Conservation (phyloP, 30 jellyfish, hydroid and myxozoan species). For the Nemopilema nomurai region DNA sequence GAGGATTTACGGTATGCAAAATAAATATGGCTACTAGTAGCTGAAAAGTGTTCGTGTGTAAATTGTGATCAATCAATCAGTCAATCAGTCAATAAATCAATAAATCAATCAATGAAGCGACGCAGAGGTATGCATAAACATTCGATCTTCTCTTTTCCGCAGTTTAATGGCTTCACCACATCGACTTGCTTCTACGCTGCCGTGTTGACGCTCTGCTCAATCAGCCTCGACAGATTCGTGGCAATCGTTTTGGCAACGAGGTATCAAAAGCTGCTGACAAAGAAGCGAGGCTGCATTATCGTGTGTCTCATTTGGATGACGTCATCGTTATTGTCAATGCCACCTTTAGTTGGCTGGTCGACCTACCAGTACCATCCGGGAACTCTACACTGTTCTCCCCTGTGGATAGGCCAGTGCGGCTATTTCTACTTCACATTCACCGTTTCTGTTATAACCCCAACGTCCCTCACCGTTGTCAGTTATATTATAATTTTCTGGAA, state of each 20-base stretch:
- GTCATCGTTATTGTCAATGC: constrained; percentile 44
- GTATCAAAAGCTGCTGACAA: constrained; percentile 49
- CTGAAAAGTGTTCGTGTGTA: no score
- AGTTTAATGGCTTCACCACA: constrained; percentile 67
- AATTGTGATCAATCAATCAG: no score
- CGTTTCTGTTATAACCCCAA: constrained; percentile 47
- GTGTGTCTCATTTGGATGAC: constrained; percentile 45
- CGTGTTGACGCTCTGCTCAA: constrained; percentile 53
- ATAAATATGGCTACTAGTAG: no score
- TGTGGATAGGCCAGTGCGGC: constrained; percentile 60
- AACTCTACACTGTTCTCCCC: constrained; percentile 72
- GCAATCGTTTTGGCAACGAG: constrained; percentile 65
- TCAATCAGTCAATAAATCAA: no score
- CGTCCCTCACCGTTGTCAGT: constrained; percentile 48
- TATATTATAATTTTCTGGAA: constrained; percentile 55
- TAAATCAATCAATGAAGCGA: no score
- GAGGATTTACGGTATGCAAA: no score
- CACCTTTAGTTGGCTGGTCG: constrained; percentile 81
- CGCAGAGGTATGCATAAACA: no score
- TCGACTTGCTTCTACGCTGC: constrained; percentile 64
- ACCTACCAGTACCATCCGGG: constrained; percentile 70
- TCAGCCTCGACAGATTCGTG: constrained; percentile 68
- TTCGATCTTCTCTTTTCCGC: neutral
- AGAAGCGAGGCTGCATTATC: constrained; percentile 35
- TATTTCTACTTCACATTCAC: constrained; percentile 59